phyloP scores from a whole-genome alignment of 2,888 invertebrate species.

The Agrilus biguttatus region DNA sequence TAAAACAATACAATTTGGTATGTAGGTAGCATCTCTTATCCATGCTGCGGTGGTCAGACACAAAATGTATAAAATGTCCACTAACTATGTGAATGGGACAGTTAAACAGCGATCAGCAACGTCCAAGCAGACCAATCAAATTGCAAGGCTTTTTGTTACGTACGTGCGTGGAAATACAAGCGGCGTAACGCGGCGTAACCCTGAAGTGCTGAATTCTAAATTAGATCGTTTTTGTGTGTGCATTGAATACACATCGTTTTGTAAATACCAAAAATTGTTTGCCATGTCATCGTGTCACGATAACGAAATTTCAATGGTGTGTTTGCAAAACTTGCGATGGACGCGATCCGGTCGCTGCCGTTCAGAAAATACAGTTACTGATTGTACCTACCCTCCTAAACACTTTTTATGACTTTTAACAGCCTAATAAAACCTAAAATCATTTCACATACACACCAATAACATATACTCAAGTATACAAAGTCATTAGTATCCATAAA shows the following conservation, averaged over 20 bases:
- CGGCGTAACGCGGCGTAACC: constrained; percentile 10
- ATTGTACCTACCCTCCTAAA: too few relatives aligned
- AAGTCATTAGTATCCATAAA: too few relatives aligned
- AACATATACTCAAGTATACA: too few relatives aligned
- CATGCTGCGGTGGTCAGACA: constrained; percentile 15
- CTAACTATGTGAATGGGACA: constrained; percentile 20
- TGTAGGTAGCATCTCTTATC: constrained; percentile 14
- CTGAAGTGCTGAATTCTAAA: constrained; percentile 11
- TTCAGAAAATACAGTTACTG: too few relatives aligned
- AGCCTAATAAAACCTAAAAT: too few relatives aligned
- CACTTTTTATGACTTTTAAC: too few relatives aligned
- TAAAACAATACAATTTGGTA: constrained; percentile 4
- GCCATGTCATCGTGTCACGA: too few relatives aligned
- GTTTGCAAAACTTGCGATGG: too few relatives aligned
- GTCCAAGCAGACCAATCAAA: constrained; percentile 22
- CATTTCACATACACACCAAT: too few relatives aligned
- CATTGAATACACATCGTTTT: constrained; percentile 9
- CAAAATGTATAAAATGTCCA: constrained; percentile 16
- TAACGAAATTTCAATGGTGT: too few relatives aligned
- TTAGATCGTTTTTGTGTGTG: constrained; percentile 10
- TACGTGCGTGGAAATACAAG: constrained; percentile 19
- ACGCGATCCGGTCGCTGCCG: too few relatives aligned
- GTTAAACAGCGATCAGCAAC: constrained; percentile 21
- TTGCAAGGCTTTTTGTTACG: constrained; percentile 19
- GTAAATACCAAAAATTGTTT: too few relatives aligned